Base-by-base conservation (phyloP, 64 coral and sea anemone species). In the Dendronephthya gigantea region DNA sequence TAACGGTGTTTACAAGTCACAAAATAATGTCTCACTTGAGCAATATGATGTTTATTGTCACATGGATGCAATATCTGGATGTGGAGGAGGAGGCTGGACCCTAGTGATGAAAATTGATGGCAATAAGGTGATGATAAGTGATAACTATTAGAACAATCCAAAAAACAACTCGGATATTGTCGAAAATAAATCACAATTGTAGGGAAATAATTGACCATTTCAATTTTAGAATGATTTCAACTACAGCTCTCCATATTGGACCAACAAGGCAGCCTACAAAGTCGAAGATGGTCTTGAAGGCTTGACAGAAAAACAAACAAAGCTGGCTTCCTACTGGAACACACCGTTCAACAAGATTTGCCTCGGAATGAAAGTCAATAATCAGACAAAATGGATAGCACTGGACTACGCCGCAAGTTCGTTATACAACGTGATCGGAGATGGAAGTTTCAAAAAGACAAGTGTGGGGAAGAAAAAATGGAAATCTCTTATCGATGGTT, bases 401-500 rank as follows among this genome's bases (percentile, higher is more conserved):
- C 0, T 34, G 7, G 8, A 34, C 72, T 35, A 79, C 40, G 49
- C 35, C 19, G 85, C 85, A 29, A 87, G 27, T 19, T 87, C 85
- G 28, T 59, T 87, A 45, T 48, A 83, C 82, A 48, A 30, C 49
- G 82, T 83, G 59, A 75, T 87, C 25, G 85, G 23, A 75, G 85
- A 49, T 29, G 85, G 85, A 16, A 17, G 0, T 17, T 87, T 23
- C 23, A 36, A 11, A 85, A 30, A 4, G 27, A 85, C 49, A 55
- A 32, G 31, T 22, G 11, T 68, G 29, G 86, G 86, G 11, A 68
- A 69, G 48, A 13, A 29, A 2, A 40, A n/a, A 10, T 87, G 86
- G 86, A 81, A 81, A 48, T 81, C 68, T 50, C 86, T 87, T 35
- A 82, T 87, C 34, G n/a, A 27, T 81, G 70, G 70, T 27, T 81